Evolutionary conservation across 2,797 vertebrate species (phyloP), one percentile per base, ranked within the genome.

Genomic region (Enteromius fasciolatus): DNA sequence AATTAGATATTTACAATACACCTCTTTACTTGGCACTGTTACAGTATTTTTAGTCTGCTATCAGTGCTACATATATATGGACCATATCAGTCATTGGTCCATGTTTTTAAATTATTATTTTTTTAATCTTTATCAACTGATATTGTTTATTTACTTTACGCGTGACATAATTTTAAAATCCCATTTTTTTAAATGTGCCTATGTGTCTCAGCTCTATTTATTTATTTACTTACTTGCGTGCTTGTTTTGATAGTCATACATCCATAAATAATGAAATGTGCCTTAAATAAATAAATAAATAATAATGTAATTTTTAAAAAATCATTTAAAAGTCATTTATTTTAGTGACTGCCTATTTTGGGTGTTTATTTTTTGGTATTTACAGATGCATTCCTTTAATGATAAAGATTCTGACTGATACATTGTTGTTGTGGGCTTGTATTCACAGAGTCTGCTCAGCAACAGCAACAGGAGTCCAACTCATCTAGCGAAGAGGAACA

Each of bases 401-500:
- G 9, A 25, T 72, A 48, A 18, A 44, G n/a, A 64, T 64, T 64
- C 33, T 20, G 33, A 63, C 17, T 64, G 31, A 33, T 20, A 10
- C 31, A 36, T 39, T 20, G 28, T 28, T 54, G 11, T 50, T 5
- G 5, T 74, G 31, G 20, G 5, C 15, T 75, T 86, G 41, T 52
- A 5, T 46, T 12, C 63, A 7, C 54, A 95, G 94, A 88, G n/a
- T 91, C 91, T 28, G 89, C 80, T 74, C 90, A 90, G 14, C 89
- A 92, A 81, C 89, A 87, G 48, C 73, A 85, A 23, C 61, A 82
- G 17, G 84, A 84, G 6, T 66, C 81, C 61, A 90, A 88, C 46
- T 95, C 93, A 1, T 95, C 95, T 0, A 95, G 95, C 84, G 96
- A 95, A 6, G 96, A 94, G 20, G 93, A 94, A 67, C 87, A 87